Evolutionary conservation across 2,888 invertebrate genomes (phyloP), one percentile per base, ranked within the genome.

Genomic region (Habrosyne pyritoides): DNA sequence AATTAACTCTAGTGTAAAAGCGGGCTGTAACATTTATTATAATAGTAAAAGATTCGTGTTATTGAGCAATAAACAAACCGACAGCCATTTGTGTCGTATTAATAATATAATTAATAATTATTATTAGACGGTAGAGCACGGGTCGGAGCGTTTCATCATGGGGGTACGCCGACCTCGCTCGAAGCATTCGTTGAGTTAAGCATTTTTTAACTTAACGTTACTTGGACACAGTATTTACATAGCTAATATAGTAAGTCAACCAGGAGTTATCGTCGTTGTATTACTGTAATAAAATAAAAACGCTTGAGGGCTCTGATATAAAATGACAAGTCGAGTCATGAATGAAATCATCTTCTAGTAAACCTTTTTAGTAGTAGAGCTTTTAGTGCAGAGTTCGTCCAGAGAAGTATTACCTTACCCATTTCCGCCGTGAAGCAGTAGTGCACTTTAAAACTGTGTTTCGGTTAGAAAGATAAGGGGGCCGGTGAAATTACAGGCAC

Each of bases 151-250:
- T 56, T 56, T 47, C 57, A 54, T 28, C 22, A 50, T 60, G 64
- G 66, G 70, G 73, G 67, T 71, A 62, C 62, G 52, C 66, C 61
- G 66, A 59, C 52, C 68, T 66, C 66, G 60, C 58, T 54, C 21
- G 36, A 51, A 53, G 59, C 52, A 61, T 69, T 69, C 60, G 59
- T 71, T 67, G 69, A 69, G 72, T 75, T 78, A 79, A 78, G 71
- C 70, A 67, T 63, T 78, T 78, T 78, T 77, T 77, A 74, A 78
- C 78, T 71, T 72, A 73, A 75, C 66, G 66, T 64, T 75, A 75
- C 70, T 61, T 67, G 59, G 14, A 42, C 42, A 42, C 42, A 42
- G 42, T 42, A 42, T 42, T 42, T 18, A 42, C 42, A 18, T 18
- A 42, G 18, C 42, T 14, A 36, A 36, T 8, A 42, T 18, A 42